Evolutionary conservation across 2,797 vertebrate genomes (phyloP).

Genomic region (Melanotaenia nigrans): DNA sequence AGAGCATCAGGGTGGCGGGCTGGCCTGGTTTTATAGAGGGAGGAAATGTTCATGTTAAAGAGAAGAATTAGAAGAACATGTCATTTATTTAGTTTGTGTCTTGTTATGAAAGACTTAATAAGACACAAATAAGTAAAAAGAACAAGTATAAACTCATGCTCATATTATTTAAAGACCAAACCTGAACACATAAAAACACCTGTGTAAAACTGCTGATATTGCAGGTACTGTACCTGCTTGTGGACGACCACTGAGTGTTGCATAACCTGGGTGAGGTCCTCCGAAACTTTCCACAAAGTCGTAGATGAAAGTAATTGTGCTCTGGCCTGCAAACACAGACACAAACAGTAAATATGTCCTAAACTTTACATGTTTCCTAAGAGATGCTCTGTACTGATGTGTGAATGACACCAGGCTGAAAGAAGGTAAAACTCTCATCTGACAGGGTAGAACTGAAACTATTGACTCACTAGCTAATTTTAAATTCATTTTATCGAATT

Average conservation of each 20-base stretch:
- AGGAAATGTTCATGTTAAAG: not conserved
- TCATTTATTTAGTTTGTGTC: too few relatives aligned
- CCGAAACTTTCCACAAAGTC: slow-evolving; percentile 79
- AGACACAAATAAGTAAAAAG: too few relatives aligned
- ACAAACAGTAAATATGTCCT: slow-evolving; percentile 8
- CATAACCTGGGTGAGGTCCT: slow-evolving; percentile 81
- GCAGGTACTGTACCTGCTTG: slow-evolving; percentile 68
- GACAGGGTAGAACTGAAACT: not conserved
- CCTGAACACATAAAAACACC: not conserved
- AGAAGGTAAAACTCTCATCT: not conserved
- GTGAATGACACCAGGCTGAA: not conserved
- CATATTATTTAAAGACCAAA: too few relatives aligned
- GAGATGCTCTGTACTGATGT: not conserved
- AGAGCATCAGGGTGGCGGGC: slow-evolving; percentile 69
- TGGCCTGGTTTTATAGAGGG: slow-evolving; percentile 61
- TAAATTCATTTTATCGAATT: not conserved
- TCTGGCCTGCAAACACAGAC: slow-evolving; percentile 76
- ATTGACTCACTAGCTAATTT: not conserved
- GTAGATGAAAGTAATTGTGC: slow-evolving; percentile 79
- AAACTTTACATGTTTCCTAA: not conserved
- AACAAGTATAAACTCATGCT: too few relatives aligned
- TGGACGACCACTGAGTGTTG: slow-evolving; percentile 74
- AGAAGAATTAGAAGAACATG: too few relatives aligned
- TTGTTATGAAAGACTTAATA: too few relatives aligned
- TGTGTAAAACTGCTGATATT: not conserved